Percentiles rank a stretch among this genome's conserved stretches.
These are phyloP conservation scores for Trissolcus basalis DNA, from an alignment of 1,140 invertebrate genomes.

Conservation along the genomic window DNA sequence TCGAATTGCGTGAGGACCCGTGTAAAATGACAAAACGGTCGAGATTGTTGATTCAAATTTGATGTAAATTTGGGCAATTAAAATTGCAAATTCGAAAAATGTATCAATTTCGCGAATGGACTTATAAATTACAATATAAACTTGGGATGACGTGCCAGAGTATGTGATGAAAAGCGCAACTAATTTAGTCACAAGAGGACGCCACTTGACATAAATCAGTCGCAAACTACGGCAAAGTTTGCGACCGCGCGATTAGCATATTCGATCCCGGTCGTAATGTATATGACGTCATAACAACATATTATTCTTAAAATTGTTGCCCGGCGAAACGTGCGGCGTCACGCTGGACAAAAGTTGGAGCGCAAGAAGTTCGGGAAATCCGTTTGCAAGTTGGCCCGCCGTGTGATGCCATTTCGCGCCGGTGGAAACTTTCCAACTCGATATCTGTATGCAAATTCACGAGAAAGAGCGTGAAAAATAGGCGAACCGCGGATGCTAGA, in stretches of 20 bases:
- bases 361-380: constrained; percentile 49
- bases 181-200: constrained; percentile 23
- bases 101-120: neutral
- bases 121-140: neutral
- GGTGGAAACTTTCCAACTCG: constrained; percentile 38
- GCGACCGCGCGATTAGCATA: constrained; percentile 30
- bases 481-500: constrained; percentile 25
- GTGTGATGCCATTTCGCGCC: constrained; percentile 44
- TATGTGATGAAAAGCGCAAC: constrained; percentile 8
- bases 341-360: constrained; percentile 36
- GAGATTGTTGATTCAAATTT: too few relatives aligned
- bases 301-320: constrained; percentile 32
- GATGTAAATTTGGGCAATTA: too few relatives aligned
- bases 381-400: constrained; percentile 37
- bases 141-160: neutral
- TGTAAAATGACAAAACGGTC: too few relatives aligned
- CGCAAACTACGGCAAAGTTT: constrained; percentile 11
- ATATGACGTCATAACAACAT: constrained; percentile 45
- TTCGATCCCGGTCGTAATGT: constrained; percentile 40
- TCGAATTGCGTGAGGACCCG: too few relatives aligned
- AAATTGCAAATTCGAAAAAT: neutral
- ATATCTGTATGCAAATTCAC: constrained; percentile 52
- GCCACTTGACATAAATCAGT: constrained; percentile 17
- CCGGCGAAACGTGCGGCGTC: constrained; percentile 13
- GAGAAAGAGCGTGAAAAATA: constrained; percentile 55